Evolutionary conservation across 2,888 invertebrate species (phyloP).

Genomic region (Aethes cnicana): DNA sequence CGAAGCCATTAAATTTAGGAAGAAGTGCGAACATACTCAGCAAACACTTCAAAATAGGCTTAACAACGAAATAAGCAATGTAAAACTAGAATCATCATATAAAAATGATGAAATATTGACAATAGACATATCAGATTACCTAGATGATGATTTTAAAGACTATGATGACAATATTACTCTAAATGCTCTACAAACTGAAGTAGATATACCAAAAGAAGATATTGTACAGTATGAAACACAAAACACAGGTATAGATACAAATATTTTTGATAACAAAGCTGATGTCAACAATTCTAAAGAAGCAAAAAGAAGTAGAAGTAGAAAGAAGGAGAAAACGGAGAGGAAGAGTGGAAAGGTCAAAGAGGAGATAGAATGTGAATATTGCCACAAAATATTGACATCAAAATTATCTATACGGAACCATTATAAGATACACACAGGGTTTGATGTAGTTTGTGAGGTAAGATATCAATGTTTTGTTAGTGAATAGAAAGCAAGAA

Average conservation of each 20-base stretch:
- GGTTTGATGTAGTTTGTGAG: constrained; percentile 67
- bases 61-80: constrained; percentile 36
- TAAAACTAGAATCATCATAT: constrained; percentile 12
- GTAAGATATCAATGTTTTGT: constrained; percentile 34
- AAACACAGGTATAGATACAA: constrained; percentile 25
- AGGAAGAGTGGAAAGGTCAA: constrained; percentile 39
- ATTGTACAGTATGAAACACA: not conserved
- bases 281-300: constrained; percentile 39
- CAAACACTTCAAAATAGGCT: not conserved
- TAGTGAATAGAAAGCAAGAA: too few species aligned
- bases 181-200: constrained; percentile 7
- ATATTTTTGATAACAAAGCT: constrained; percentile 35
- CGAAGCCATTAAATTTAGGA: constrained; percentile 45
- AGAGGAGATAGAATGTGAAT: constrained; percentile 67
- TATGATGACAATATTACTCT: constrained; percentile 35
- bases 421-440: constrained; percentile 73
- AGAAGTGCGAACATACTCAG: constrained; percentile 46
- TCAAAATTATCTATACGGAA: constrained; percentile 66
- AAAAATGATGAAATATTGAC: constrained; percentile 7
- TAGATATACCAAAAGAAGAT: not conserved
- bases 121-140: constrained; percentile 17
- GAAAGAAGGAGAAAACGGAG: constrained; percentile 33
- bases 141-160: constrained; percentile 16
- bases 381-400: constrained; percentile 67
- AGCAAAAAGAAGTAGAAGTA: constrained; percentile 38